phyloP scores from a whole-genome alignment of 2,888 invertebrate genomes.

The Synergus umbraculus region DNA sequence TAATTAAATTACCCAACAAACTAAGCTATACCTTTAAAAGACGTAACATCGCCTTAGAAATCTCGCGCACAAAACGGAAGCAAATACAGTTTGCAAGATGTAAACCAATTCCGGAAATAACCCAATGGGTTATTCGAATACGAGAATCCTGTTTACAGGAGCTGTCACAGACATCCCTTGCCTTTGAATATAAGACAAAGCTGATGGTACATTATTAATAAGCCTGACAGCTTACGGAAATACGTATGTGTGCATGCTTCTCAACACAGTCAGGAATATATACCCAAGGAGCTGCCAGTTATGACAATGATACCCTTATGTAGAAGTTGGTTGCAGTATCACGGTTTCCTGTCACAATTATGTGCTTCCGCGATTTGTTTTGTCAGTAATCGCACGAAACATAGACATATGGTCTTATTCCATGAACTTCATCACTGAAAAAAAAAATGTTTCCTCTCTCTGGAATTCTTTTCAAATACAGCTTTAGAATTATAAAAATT shows the following conservation, averaged over 20 bases:
- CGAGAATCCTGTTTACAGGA: conserved; percentile 5
- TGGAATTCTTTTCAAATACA: too few relatives aligned
- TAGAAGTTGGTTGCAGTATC: conserved; percentile 5
- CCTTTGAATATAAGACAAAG: conserved; percentile 44
- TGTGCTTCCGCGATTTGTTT: neutral
- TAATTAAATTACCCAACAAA: conserved; percentile 16
- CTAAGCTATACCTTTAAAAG: neutral
- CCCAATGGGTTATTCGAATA: neutral
- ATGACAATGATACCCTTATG: conserved; percentile 31
- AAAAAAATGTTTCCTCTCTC: neutral
- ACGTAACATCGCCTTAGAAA: neutral
- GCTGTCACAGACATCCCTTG: conserved; percentile 36
- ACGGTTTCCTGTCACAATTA: conserved; percentile 29
- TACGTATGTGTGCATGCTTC: conserved; percentile 1
- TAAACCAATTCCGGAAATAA: neutral
- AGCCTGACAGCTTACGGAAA: conserved; percentile 48
- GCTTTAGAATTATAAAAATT: too few relatives aligned
- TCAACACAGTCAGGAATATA: conserved; percentile 9
- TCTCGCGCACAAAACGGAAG: neutral
- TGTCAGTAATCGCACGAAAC: conserved; percentile 8
- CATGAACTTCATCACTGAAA: neutral
- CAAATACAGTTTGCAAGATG: neutral
- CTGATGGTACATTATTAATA: conserved; percentile 56
- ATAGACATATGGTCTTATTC: conserved; percentile 13
- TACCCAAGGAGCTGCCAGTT: conserved; percentile 11